Evolutionary conservation across 2,113 vertebrate genomes (phyloP), one percentile per base, ranked within the genome.

Genomic region (Synodontis membranacea): DNA sequence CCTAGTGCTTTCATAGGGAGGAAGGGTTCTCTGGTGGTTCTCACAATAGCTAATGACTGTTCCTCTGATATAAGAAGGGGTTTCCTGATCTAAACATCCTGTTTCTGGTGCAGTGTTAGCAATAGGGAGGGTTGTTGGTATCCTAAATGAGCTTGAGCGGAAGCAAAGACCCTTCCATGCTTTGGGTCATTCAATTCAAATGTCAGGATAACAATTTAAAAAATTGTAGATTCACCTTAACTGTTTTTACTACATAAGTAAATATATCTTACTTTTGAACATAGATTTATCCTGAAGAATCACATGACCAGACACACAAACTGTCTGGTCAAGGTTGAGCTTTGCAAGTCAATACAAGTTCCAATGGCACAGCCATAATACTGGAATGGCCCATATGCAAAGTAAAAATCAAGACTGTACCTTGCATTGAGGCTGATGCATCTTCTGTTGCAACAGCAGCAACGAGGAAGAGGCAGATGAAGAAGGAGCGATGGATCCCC

Each of bases 21-120:
- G 28, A 79, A 37, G 28, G 37, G 12, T 39, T 48, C 19, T 37
- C 12, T 21, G n/a, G 1, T 52, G 84, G 44, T 58, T 68, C 42
- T 82, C 17, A 82, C 8, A 25, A 52, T 60, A 50, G 28, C 4
- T 34, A 60, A 14, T 75, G 34, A 81, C 62, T 37, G 19, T 42
- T 42, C 3, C 5, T 42, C 21, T 37, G 9, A 44, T 62, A 62
- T 64, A 37, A 48, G 15, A 79, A 56, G 44, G 28, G 42, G 28
- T 84, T 85, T 87, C 34, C 52, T 31, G 9, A 87, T 81, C 14
- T 84, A 79, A 87, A 83, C 72, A 87, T 80, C 70, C 78, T 62
- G 80, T 83, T 79, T 66, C 56, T 80, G 25, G 17, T 58, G 31
- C 28, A 60, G 37, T 17, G 15, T 50, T n/a, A 78, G 14, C 64